phyloP scores from a whole-genome alignment of 2,888 invertebrate genomes.

The Yponomeuta evonymella region DNA sequence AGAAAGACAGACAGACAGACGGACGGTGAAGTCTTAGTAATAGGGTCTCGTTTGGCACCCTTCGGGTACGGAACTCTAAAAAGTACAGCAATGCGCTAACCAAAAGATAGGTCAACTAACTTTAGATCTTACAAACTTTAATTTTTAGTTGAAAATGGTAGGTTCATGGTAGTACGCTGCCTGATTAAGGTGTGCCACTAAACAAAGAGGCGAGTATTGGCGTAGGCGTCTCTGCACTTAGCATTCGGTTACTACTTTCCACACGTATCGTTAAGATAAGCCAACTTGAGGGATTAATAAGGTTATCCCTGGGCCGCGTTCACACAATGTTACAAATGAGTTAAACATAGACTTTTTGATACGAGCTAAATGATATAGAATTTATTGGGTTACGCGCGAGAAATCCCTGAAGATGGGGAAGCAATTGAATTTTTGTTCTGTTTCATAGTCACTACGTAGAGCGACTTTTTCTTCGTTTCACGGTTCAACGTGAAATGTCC shows the following conservation, averaged over 20 bases:
- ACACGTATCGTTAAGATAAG: constrained; percentile 50
- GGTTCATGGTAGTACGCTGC: not conserved
- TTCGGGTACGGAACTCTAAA: not conserved
- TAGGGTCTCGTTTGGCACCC: too few relatives aligned
- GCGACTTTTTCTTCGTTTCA: not conserved
- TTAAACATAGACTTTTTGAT: not conserved
- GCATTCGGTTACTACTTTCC: constrained; percentile 58
- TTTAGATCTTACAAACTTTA: not conserved
- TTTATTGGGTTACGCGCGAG: not conserved
- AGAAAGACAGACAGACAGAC: too few relatives aligned
- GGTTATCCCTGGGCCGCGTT: constrained; percentile 42
- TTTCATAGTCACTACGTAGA: too few relatives aligned
- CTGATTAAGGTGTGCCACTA: not conserved
- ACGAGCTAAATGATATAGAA: not conserved
- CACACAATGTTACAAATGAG: constrained; percentile 25
- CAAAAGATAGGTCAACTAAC: not conserved
- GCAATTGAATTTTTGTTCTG: too few relatives aligned
- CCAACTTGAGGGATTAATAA: constrained; percentile 44
- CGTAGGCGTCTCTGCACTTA: constrained; percentile 55
- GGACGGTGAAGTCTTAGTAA: too few relatives aligned
- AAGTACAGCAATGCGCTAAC: not conserved
- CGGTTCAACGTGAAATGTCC: not conserved
- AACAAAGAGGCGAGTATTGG: constrained; percentile 19
- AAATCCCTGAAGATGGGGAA: not conserved
- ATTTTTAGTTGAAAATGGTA: not conserved